Evolutionary conservation across 2,113 vertebrate genomes (phyloP), one percentile per base, ranked within the genome.

Genomic region (Anseranas semipalmata): DNA sequence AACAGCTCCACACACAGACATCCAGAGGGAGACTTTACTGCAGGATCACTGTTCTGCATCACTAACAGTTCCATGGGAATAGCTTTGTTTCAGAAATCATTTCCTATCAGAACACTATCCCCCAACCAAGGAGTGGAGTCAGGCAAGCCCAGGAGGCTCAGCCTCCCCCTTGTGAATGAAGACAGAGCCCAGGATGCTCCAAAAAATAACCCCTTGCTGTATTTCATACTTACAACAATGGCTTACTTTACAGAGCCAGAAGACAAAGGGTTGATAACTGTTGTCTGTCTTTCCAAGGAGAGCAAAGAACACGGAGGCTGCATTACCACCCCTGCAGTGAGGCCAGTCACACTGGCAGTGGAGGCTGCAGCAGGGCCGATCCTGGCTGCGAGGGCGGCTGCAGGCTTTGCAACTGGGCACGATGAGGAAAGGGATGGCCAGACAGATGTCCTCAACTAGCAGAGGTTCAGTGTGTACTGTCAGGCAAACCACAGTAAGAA

Each of bases 391-490:
- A 58, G 41, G 27, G 33, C 7, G 9, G n/a, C 75, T 41, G 62
- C n/a, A 80, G 28, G 21, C 17, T 16, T 24, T 32, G 56, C 19
- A 45, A 48, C 59, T 4, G 1, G 55, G 52, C 75, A 80, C 7
- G 0, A 3, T 6, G 48, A 30, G 41, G 72, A 74, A n/a, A 0
- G 1, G 65, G 55, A 32, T 18, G 39, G 10, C 53, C 22, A 45
- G 53, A 45, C 32, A n/a, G 39, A 43, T 25, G 4, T 30, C 28
- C 55, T n/a, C 53, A 32, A 28, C 27, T 48, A 8, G 30, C 19
- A 53, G 52, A 60, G 25, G 33, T 43, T 79, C 32, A 15, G 5
- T 27, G 41, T 1, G 0, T 10, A 6, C n/a, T 20, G 27, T 5
- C 30, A 24, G 58, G 15, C 28, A 68, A 33, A 76, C 25, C 2